phyloP scores from a whole-genome alignment of 2,888 invertebrate species.

The Oligia fasciuncula region DNA sequence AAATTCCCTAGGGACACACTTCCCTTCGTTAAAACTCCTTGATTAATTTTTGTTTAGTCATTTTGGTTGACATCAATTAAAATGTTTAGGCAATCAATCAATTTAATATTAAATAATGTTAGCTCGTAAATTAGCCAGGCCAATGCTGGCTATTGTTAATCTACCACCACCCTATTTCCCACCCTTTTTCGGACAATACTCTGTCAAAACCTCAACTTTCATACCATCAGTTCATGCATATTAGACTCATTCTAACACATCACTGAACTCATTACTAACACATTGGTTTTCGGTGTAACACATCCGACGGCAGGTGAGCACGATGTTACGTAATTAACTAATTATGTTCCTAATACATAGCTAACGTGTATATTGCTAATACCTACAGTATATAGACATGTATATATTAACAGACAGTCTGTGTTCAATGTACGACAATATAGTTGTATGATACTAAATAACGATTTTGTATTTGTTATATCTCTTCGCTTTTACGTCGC shows the following conservation, averaged over 20 bases:
- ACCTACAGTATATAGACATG: constrained; percentile 61
- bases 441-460: constrained; percentile 49
- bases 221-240: constrained; percentile 55
- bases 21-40: background rate
- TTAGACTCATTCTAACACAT: constrained; percentile 52
- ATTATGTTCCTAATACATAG: constrained; percentile 61
- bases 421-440: constrained; percentile 45
- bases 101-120: background rate
- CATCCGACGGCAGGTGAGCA: constrained; percentile 54
- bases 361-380: constrained; percentile 87
- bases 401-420: constrained; percentile 66
- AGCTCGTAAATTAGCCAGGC: background rate
- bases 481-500: constrained; percentile 41
- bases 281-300: constrained; percentile 61
- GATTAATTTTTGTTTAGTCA: background rate
- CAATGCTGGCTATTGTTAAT: background rate
- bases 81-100: background rate
- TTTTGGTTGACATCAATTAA: background rate
- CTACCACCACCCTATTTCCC: background rate
- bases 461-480: constrained; percentile 42
- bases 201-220: constrained; percentile 55
- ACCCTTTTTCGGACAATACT: background rate
- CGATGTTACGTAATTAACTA: constrained; percentile 44
- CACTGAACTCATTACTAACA: constrained; percentile 63
- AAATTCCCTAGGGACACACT: background rate